phyloP scores from a whole-genome alignment of 2,888 invertebrate genomes.

The Dasysyrphus albostriatus region DNA sequence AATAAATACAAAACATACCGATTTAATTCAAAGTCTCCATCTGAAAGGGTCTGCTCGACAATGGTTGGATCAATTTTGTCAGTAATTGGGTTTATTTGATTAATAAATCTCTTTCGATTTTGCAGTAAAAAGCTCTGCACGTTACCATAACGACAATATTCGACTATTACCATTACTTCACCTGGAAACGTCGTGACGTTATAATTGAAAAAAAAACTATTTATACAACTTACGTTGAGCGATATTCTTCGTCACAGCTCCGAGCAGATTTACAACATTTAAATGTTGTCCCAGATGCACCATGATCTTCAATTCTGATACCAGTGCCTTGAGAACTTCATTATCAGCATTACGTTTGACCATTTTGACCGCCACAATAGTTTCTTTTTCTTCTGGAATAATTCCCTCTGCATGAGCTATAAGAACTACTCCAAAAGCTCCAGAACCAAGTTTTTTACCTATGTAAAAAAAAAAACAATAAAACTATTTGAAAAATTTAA shows the following conservation, averaged over 20 bases:
- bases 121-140: slow-evolving; percentile 93
- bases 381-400: slow-evolving; percentile 89
- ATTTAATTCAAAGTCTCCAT: slow-evolving; percentile 81
- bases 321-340: slow-evolving; percentile 91
- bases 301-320: slow-evolving; percentile 97
- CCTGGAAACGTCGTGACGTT: slow-evolving; percentile 84
- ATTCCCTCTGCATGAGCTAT: slow-evolving; percentile 95
- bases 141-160: slow-evolving; percentile 97
- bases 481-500: not conserved
- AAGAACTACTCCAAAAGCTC: slow-evolving; percentile 97
- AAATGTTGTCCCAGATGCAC: slow-evolving; percentile 96
- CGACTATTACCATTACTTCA: slow-evolving; percentile 96
- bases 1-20: slow-evolving; percentile 79
- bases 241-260: slow-evolving; percentile 96
- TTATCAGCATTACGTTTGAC: slow-evolving; percentile 94
- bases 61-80: slow-evolving; percentile 89
- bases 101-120: slow-evolving; percentile 92
- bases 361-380: slow-evolving; percentile 97
- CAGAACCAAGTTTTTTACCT: slow-evolving; percentile 95
- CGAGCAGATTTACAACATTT: slow-evolving; percentile 97
- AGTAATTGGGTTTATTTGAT: slow-evolving; percentile 90
- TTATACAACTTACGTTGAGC: slow-evolving; percentile 89
- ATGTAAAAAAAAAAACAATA: not conserved
- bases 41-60: slow-evolving; percentile 83
- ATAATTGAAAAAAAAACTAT: not conserved